Base-by-base conservation (phyloP, 1,140 invertebrate genomes). In the Oreohelix idahoensis region DNA sequence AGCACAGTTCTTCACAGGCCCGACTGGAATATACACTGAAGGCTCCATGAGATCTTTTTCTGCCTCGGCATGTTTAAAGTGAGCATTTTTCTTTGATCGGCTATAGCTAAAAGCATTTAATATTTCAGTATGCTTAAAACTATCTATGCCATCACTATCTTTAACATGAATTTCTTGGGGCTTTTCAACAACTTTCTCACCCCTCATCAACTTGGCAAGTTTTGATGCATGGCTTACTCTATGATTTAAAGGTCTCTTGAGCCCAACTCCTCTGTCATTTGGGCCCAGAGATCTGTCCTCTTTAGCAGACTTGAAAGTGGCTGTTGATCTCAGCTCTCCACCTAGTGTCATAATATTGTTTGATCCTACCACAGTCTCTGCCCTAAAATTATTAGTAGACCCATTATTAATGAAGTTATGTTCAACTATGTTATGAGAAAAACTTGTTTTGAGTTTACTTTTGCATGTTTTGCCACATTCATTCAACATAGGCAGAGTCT, bases 181-280 rank as follows among this genome's bases (percentile, higher is more conserved):
- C 17, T 69, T 53, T 15, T 69, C 58, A 69, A 23, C 58, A 49
- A 51, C 26, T 4, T 70, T 45, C 32, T 80, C 71, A 63, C 69
- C 71, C 35, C 78, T 73, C 83, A 84, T 80, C 71, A 84, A 71
- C 26, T 29, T 69, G 20, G 83, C 83, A 15, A 84, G 78, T 42
- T 84, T 84, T 36, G 82, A 70, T 53, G 82, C 82, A 29, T 79
- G 83, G 42, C 69, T 84, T 13, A 75, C 23, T 20, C 32, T 42
- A 45, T 71, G n/a, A 32, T 32, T 32, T n/a, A 26, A 63, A 36
- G 71, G 0, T 49, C 69, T 38, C 29, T 58, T 81, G 8, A 51
- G 32, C 0, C 29, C 39, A 73, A 36, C 23, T 49, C 35, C 32
- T 23, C 36, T 66, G 23, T 71, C 69, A 66, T 29, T 73, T 26